Evolutionary conservation across 1,140 invertebrate species (phyloP), one percentile per base, ranked within the genome.

Genomic region (Triops cancriformis): DNA sequence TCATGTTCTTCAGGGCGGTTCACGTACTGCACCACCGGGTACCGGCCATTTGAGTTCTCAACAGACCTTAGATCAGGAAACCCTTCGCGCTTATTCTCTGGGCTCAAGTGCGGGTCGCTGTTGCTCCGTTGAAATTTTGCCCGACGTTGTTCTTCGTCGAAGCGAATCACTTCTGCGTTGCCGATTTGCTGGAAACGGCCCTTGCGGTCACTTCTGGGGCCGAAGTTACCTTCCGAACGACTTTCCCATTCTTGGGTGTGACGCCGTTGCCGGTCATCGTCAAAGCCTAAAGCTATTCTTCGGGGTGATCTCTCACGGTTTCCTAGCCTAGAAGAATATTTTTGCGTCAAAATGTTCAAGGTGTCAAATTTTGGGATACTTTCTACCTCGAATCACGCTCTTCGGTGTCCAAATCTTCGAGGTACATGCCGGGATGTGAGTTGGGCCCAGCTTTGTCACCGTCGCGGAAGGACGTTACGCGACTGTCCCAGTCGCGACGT

Each of bases 1-100:
- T 89, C 89, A 72, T 84, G 82, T 80, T 90, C 89, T 26, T 78
- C 76, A 45, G 76, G 74, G 43, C 72, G 73, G 64, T 76, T 76
- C 51, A 64, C 78, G 41, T 76, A 73, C 51, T 73, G 76, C 72
- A 12, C 18, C 74, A 75, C 37, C 31, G 26, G 74, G 43, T 75
- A 45, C 10, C 23, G 23, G 74, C 12, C 14, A 9, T 64, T 64
- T 23, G 51, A 9, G 23, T 14, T 64, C 1, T 64, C 51, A 18
- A 64, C 51, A 12, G 74, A 28, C 37, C 37, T 31, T 75, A 12
- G 37, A 75, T 18, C 74, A 2, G 12, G 4, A 37, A 89, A 86
- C 81, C 88, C 87, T 26, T 89, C 84, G 78, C 88, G 87, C 78
- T 88, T 87, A 6, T 87, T 87, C 79, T 90, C 89, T n/a, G 88